Evolutionary conservation across 2,113 vertebrate species (phyloP).

Genomic region (Merops nubicus): DNA sequence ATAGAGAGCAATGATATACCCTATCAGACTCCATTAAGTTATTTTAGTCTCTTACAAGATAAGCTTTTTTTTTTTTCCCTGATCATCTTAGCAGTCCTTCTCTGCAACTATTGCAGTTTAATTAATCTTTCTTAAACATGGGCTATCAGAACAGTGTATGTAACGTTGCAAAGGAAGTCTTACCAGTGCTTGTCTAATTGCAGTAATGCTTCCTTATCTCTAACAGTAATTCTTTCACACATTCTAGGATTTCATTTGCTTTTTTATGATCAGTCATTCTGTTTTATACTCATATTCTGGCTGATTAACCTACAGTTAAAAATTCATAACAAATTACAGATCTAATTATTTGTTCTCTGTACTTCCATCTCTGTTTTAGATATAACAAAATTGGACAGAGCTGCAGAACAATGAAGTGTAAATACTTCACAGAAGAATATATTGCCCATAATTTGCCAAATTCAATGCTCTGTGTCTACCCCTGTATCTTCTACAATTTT

Average conservation of each 20-base stretch:
- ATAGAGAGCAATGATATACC: conserved; percentile 50
- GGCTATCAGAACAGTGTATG: neutral
- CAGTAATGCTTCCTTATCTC: conserved; percentile 15
- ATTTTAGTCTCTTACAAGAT: conserved; percentile 60
- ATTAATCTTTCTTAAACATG: conserved; percentile 40
- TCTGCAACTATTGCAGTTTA: conserved; percentile 32
- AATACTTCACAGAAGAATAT: neutral
- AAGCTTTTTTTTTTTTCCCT: conserved; percentile 16
- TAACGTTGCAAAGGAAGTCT: neutral
- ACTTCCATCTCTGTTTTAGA: neutral
- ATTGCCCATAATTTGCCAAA: neutral
- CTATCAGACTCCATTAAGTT: conserved; percentile 57
- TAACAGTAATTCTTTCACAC: neutral
- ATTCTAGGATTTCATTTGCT: neutral
- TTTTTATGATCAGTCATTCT: neutral
- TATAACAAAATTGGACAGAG: neutral
- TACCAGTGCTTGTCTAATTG: neutral
- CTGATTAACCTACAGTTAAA: neutral
- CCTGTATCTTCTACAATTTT: neutral
- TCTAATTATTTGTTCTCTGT: neutral
- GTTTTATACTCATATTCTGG: neutral
- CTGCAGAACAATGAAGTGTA: neutral
- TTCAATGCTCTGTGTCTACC: neutral
- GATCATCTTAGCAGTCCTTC: conserved; percentile 14
- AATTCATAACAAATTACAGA: neutral